Evolutionary conservation across 2,797 vertebrate genomes (phyloP), one percentile per base, ranked within the genome.

Genomic region (Lates japonicus): DNA sequence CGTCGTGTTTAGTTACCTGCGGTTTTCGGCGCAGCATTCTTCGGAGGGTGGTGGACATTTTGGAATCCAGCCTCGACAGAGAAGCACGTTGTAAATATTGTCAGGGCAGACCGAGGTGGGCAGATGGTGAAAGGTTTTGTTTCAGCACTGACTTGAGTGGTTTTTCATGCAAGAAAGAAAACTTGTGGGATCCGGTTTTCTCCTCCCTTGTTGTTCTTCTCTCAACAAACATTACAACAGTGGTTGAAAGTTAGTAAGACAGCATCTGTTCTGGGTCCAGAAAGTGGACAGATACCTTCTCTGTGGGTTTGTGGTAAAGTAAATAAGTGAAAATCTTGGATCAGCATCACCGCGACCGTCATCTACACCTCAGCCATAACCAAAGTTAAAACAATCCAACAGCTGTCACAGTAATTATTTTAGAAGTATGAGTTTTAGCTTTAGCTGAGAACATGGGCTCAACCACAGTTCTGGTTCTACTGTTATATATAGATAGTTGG

Each of bases 1-100:
- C 58, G 22, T 82, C 58, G 62, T 89, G 84, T 89, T 90, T 80
- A 19, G 87, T 79, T 86, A 84, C 84, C 79, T 76, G 88, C 10
- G 89, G 92, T 90, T 88, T 81, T 84, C 77, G n/a, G 68, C 67
- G 7, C 81, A 73, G 74, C 80, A 78, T 89, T 92, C 77, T 80
- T 90, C 70, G 66, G 64, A 61, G 71, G 42, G 65, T 66, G 78
- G 65, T 75, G 83, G 82, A 76, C 84, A 60, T 81, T 79, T 72
- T 70, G 78, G 78, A 90, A n/a, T 63, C 55, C 0, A 41, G 66
- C 78, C 76, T 61, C 0, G 19, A 71, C 65, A 54, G 62, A 69
- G 70, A 74, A 69, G 74, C 84, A 84, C 69, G 49, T 84, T 91
- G 86, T 89, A 87, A 84, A 89, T 90, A 83, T 71, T 81, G 85